phyloP scores from a whole-genome alignment of 2,888 invertebrate genomes.

The Caenorhabditis sinica region DNA sequence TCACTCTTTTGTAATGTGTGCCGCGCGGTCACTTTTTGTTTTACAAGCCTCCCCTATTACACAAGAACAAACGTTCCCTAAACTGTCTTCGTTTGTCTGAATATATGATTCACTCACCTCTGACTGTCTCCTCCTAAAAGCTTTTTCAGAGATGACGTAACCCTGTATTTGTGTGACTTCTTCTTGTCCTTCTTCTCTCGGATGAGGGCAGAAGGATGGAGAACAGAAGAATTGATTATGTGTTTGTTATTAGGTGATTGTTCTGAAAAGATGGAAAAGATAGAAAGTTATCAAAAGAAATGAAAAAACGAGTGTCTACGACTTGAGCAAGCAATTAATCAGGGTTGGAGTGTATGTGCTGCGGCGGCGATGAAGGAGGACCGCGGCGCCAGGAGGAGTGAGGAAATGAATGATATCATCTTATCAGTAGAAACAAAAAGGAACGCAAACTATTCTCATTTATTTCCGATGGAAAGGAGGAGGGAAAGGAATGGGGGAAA shows the following conservation, averaged over 20 bases:
- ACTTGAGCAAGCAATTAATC: constrained; percentile 62
- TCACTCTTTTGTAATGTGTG: constrained; percentile 14
- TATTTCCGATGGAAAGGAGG: constrained; percentile 27
- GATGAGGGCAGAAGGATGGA: not conserved
- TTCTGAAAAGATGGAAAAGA: constrained; percentile 36
- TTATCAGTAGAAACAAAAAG: constrained; percentile 47
- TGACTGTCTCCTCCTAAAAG: constrained; percentile 25
- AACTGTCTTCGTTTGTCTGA: not conserved
- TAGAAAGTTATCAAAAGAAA: constrained; percentile 10
- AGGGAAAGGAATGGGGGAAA: constrained; percentile 23
- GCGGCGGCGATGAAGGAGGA: constrained; percentile 17
- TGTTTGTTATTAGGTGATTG: constrained; percentile 4
- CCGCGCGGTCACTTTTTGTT: constrained; percentile 53
- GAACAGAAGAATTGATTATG: constrained; percentile 38
- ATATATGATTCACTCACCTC: constrained; percentile 46
- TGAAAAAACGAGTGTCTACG: constrained; percentile 23
- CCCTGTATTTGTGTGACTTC: constrained; percentile 15
- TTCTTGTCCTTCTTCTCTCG: constrained; percentile 20
- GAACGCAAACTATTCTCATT: constrained; percentile 48
- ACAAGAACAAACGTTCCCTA: constrained; percentile 21
- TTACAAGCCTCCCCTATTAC: not conserved
- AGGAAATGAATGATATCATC: constrained; percentile 58
- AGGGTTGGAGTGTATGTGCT: constrained; percentile 23
- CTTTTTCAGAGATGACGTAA: constrained; percentile 39
- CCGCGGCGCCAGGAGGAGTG: constrained; percentile 4